These are phyloP conservation scores for Myotis pilosus DNA, from an alignment of 2,797 vertebrate genomes.

Conservation along the genomic window DNA sequence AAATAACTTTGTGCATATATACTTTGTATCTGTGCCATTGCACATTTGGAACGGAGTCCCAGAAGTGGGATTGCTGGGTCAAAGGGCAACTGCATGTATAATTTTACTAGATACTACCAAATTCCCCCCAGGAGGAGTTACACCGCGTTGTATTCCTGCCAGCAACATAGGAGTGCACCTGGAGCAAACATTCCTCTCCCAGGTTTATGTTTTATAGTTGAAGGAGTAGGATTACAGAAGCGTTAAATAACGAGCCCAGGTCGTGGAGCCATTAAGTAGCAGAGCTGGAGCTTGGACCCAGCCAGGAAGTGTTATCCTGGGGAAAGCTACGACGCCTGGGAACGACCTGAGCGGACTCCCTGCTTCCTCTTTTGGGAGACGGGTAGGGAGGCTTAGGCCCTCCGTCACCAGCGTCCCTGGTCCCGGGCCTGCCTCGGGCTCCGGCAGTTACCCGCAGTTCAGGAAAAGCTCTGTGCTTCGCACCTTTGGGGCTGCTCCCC, in stretches of 20 bases:
- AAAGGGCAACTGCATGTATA: background rate
- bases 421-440: background rate
- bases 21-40: background rate
- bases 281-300: background rate
- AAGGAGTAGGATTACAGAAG: background rate
- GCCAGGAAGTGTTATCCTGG: background rate
- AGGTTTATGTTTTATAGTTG: background rate
- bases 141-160: background rate
- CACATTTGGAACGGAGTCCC: background rate
- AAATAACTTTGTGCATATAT: background rate
- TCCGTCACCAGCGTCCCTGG: background rate
- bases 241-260: background rate
- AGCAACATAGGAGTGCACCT: background rate
- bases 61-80: background rate
- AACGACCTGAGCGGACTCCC: background rate
- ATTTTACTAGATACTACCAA: background rate
- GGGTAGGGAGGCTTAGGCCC: background rate
- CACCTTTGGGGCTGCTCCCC: background rate
- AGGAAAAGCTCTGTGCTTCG: background rate
- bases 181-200: background rate
- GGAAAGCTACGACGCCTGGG: background rate
- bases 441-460: background rate
- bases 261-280: background rate
- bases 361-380: background rate
- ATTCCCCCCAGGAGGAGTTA: background rate